phyloP scores from a whole-genome alignment of 2,797 vertebrate species.

The Dendrocincla fuliginosa region DNA sequence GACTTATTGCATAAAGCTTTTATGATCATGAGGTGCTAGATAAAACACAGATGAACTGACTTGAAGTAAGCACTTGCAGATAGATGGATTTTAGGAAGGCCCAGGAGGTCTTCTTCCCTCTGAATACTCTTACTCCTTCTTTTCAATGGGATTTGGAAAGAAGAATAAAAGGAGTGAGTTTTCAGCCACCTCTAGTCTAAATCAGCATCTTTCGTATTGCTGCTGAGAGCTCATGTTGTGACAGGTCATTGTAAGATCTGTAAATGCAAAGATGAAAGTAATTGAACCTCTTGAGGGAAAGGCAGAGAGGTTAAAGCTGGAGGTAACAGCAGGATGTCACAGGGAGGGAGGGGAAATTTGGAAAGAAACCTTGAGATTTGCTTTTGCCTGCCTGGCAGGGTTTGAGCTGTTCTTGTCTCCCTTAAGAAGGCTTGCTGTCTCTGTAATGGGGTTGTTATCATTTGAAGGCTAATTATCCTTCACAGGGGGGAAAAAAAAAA shows the following conservation, averaged over 20 bases:
- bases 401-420: background rate
- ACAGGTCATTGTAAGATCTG: background rate
- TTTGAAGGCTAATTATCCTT: background rate
- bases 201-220: conserved; percentile 24
- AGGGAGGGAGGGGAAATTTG: background rate
- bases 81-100: background rate
- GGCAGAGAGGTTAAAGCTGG: conserved; percentile 24
- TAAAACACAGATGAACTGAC: background rate
- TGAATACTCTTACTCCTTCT: background rate
- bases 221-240: conserved; percentile 25
- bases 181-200: background rate
- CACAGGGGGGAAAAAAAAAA: background rate
- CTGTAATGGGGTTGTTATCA: background rate
- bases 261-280: conserved; percentile 10
- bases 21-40: background rate
- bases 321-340: conserved; percentile 22
- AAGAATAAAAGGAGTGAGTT: conserved; percentile 13
- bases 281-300: conserved; percentile 5
- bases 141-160: background rate
- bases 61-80: background rate
- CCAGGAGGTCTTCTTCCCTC: background rate
- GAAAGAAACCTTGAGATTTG: conserved; percentile 3
- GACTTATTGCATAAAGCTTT: background rate
- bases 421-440: background rate
- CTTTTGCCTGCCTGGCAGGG: background rate